Conservation (phyloP, 2,888 invertebrate species). For the Apamea monoglypha region DNA sequence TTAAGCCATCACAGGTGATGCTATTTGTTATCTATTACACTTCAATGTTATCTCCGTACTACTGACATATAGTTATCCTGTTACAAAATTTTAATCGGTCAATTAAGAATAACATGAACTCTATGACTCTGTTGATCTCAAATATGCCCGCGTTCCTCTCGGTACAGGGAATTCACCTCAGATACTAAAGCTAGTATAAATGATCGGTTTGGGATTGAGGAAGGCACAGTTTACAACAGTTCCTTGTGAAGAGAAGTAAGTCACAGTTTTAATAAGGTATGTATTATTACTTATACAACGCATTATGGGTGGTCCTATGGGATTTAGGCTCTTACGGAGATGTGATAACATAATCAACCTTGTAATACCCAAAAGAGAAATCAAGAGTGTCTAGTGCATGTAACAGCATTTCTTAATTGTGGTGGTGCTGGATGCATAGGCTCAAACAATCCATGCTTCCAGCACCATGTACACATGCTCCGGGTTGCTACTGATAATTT, state of each 20-base stretch:
- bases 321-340: no score
- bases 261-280: slow-evolving; percentile 18
- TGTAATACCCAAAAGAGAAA: no score
- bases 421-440: no score
- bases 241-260: slow-evolving; percentile 27
- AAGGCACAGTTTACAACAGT: slow-evolving; percentile 37
- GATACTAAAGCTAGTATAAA: slow-evolving; percentile 41
- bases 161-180: slow-evolving; percentile 44
- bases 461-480: no score
- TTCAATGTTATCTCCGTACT: background rate
- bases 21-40: no score
- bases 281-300: background rate
- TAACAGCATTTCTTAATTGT: no score
- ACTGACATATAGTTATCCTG: background rate
- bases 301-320: background rate
- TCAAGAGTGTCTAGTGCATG: no score
- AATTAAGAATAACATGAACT: background rate
- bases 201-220: background rate
- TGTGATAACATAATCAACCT: no score
- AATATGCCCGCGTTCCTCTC: slow-evolving; percentile 30
- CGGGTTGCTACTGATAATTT: no score
- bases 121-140: background rate
- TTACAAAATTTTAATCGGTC: background rate
- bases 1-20: background rate
- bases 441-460: no score